Conservation (phyloP, 2,888 invertebrate genomes). For the Morpho deidamia region DNA sequence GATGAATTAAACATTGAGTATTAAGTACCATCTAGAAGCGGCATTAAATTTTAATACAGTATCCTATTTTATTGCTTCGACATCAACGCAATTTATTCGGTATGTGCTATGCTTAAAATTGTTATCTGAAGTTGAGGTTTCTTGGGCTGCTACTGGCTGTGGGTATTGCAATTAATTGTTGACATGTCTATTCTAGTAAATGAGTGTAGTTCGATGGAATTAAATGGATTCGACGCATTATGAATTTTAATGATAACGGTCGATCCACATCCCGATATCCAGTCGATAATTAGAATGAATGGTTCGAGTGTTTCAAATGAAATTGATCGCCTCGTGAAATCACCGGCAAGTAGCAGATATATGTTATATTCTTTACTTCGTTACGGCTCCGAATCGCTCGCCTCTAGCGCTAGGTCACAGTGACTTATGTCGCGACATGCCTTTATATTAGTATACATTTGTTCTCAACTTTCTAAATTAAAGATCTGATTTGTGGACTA, state of each 20-base stretch:
- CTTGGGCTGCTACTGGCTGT: too few species aligned
- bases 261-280: slow-evolving; percentile 34
- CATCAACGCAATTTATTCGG: too few species aligned
- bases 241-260: slow-evolving; percentile 64
- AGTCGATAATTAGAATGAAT: slow-evolving; percentile 66
- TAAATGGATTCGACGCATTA: slow-evolving; percentile 59
- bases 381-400: slow-evolving; percentile 18
- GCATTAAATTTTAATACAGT: too few species aligned
- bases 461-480: slow-evolving; percentile 48
- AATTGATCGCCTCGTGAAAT: slow-evolving; percentile 49
- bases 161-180: too few species aligned
- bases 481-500: slow-evolving; percentile 44
- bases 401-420: slow-evolving; percentile 19
- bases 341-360: slow-evolving; percentile 36
- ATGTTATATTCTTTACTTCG: slow-evolving; percentile 15
- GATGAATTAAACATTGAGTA: slow-evolving; percentile 42
- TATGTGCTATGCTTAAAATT: too few species aligned
- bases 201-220: too few species aligned
- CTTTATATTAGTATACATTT: slow-evolving; percentile 48
- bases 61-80: too few species aligned
- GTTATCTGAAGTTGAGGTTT: too few species aligned
- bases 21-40: too few species aligned
- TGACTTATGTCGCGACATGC: slow-evolving; percentile 34
- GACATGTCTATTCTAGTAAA: too few species aligned
- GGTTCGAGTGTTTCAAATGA: slow-evolving; percentile 46